Conservation (phyloP, 2,797 vertebrate genomes). For the Eurystomus glaucurus region DNA sequence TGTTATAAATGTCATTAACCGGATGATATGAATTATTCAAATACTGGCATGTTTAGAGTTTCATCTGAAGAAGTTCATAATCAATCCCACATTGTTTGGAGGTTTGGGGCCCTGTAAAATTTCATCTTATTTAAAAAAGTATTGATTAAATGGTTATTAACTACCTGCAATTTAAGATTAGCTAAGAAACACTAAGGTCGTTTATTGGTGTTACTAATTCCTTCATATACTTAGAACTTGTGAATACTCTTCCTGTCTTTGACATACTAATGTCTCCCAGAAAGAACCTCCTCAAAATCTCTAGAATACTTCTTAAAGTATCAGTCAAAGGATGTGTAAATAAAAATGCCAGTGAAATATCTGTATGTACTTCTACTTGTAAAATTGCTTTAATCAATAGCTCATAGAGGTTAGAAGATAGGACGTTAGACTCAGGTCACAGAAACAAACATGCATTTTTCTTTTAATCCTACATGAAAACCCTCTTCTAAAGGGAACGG, state of each 20-base stretch:
- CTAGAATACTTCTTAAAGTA: not conserved
- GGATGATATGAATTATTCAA: conserved; percentile 56
- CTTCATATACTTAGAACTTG: not conserved
- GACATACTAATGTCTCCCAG: not conserved
- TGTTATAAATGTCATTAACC: conserved; percentile 52
- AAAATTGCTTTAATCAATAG: not conserved
- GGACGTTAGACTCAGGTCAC: not conserved
- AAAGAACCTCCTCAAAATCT: not conserved
- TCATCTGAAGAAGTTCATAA: conserved; percentile 22
- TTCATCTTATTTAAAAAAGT: conserved; percentile 1
- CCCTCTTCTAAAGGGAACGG: not conserved
- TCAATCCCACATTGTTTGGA: not conserved
- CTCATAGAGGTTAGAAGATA: not conserved
- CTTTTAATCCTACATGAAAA: not conserved
- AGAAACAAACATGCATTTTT: not conserved
- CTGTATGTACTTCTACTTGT: not conserved
- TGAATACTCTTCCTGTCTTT: not conserved
- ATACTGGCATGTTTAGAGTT: not conserved
- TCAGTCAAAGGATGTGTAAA: not conserved
- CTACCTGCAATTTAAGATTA: not conserved
- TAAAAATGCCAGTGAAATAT: not conserved
- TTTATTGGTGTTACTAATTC: not conserved
- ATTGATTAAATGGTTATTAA: conserved; percentile 28
- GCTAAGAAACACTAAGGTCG: not conserved
- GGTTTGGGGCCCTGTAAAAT: not conserved